A percentile compares a stretch with the other conserved stretches of the same genome.
Evolutionary conservation across 2,797 vertebrate species (phyloP).

Genomic region (Parambassis ranga): DNA sequence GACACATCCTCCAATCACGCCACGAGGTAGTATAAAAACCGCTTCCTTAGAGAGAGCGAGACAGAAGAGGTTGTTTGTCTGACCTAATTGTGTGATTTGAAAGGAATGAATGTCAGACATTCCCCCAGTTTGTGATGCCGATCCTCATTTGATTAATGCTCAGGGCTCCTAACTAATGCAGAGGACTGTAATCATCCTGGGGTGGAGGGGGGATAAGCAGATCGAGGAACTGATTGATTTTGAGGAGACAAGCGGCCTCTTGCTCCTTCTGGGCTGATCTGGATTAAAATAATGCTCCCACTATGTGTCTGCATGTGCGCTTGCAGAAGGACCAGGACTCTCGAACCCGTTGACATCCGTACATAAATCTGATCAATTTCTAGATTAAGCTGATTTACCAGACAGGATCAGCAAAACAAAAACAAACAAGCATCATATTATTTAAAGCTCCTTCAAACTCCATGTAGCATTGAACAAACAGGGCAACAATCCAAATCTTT

Average conservation of each 20-base stretch:
- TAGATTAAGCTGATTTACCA: slow-evolving; percentile 27
- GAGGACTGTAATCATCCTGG: slow-evolving; percentile 7
- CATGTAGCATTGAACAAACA: no score
- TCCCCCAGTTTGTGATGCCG: slow-evolving; percentile 11
- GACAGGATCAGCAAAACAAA: neutral
- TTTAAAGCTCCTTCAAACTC: neutral
- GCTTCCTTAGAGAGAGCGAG: neutral
- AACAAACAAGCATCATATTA: no score
- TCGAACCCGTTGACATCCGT: neutral
- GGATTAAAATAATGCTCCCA: slow-evolving; percentile 18
- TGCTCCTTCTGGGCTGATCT: slow-evolving; percentile 12
- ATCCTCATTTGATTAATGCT: slow-evolving; percentile 32
- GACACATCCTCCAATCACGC: neutral
- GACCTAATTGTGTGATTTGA: slow-evolving; percentile 9
- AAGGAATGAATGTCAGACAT: slow-evolving; percentile 12
- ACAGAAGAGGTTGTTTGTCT: neutral
- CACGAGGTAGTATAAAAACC: accelerated
- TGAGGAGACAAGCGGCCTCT: slow-evolving; percentile 15
- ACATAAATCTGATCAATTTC: slow-evolving; percentile 11
- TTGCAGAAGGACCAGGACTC: neutral
- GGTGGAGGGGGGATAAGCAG: slow-evolving; percentile 19
- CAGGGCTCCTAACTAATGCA: neutral
- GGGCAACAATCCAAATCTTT: no score
- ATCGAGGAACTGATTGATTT: slow-evolving; percentile 49
- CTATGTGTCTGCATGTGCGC: neutral